Evolutionary conservation across 2,888 invertebrate genomes (phyloP), one percentile per base, ranked within the genome.

Genomic region (Microplitis deprimator): DNA sequence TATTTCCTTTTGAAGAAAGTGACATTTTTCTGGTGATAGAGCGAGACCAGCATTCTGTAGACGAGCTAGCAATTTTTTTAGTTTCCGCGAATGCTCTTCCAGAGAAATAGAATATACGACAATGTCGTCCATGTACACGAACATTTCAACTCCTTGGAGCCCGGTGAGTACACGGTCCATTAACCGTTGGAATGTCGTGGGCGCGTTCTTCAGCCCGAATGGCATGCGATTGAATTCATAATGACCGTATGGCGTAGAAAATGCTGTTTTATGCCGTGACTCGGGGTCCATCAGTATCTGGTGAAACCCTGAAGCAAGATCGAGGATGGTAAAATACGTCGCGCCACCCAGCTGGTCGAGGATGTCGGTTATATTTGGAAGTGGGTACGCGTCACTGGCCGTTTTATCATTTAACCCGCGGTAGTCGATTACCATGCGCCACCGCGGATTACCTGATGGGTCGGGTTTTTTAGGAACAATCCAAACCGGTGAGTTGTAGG

Each of bases 351-450:
- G 0, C 4, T 50, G 50, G 50, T 50, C 50, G 4, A 50, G 50
- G 4, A 50, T 8, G 10, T 50, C 50, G 7, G 6, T 50, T 50
- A 8, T 50, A 10, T 50, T 50, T 1, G 50, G 50, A 8, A 50
- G 50, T 50, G 50, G 50, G 10, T 50, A 50, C 1, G 50, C 50
- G 4, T 50, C 82, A 29, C 77, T 79, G 50, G 80, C 73, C 4
- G 81, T 84, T 65, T 79, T 79, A 73, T 83, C 79, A 50, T 84
- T 84, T 5, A 83, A 65, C 38, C 81, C 80, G 6, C 83, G 67
- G 64, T 81, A 84, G 70, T 83, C 83, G 16, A 83, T 80, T 10
- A 83, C 83, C 71, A 83, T 71, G 13, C 82, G 78, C 81, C 79
- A 82, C 59, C 76, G 74, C 38, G 73, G 76, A 50, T 81, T 79